Conservation (phyloP, 2,888 invertebrate genomes). For the Dusona sp. region DNA sequence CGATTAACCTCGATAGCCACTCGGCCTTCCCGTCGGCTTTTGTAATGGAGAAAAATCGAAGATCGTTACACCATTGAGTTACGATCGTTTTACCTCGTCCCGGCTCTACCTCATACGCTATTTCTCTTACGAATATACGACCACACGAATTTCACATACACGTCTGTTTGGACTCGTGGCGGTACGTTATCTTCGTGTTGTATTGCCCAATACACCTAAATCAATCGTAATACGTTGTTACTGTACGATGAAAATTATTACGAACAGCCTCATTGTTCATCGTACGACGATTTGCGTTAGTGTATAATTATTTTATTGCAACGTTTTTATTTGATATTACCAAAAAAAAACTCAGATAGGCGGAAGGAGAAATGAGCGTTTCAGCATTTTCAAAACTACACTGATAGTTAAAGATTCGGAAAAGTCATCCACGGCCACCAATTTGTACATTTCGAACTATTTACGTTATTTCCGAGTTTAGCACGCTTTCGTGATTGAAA, state of each 20-base stretch:
- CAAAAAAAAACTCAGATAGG: too few species aligned
- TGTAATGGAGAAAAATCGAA: slow-evolving; percentile 66
- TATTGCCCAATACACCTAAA: too few species aligned
- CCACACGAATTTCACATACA: not conserved
- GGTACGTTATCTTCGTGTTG: not conserved
- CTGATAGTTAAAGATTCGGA: too few species aligned
- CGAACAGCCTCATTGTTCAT: not conserved
- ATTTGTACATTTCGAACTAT: too few species aligned
- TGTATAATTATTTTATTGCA: not conserved
- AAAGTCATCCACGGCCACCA: too few species aligned
- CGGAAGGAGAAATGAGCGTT: too few species aligned
- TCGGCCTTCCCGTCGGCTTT: slow-evolving; percentile 59
- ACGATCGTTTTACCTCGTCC: slow-evolving; percentile 50
- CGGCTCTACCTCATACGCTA: not conserved
- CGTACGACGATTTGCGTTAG: not conserved
- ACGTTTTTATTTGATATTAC: not conserved
- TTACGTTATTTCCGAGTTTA: too few species aligned
- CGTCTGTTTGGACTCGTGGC: not conserved
- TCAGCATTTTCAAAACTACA: too few species aligned
- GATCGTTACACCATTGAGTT: slow-evolving; percentile 64
- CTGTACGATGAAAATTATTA: not conserved
- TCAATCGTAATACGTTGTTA: too few species aligned
- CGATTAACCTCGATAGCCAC: slow-evolving; percentile 68
- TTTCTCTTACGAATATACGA: not conserved
- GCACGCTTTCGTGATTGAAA: too few species aligned